Evolutionary conservation across 2,113 vertebrate species (phyloP), one percentile per base, ranked within the genome.

Genomic region (Anolis sagrei): DNA sequence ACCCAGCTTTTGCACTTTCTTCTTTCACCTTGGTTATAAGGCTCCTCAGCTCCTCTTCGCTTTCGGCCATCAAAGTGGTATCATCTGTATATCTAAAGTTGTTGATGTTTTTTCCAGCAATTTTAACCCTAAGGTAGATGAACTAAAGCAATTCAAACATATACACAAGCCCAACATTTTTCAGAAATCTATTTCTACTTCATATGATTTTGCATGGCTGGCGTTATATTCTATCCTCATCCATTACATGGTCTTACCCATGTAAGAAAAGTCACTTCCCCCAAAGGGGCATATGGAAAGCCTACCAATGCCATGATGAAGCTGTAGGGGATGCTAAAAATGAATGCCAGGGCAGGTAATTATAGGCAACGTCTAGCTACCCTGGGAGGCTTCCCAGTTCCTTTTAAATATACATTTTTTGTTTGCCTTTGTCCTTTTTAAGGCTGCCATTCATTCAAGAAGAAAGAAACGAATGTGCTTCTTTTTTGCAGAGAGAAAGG

Each of bases 81-180:
- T n/a, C n/a, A n/a, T n/a, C n/a, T n/a, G n/a, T n/a, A n/a, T n/a
- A n/a, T n/a, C n/a, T n/a, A n/a, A n/a, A n/a, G n/a, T n/a, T n/a
- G n/a, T n/a, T n/a, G n/a, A n/a, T n/a, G n/a, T n/a, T n/a, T n/a
- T n/a, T n/a, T n/a, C n/a, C n/a, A n/a, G n/a, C n/a, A n/a, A n/a
- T n/a, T n/a, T n/a, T n/a, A n/a, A n/a, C n/a, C n/a, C n/a, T n/a
- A n/a, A 13, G 70, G 19, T 88, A 74, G 79, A 82, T 83, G 93
- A 82, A 81, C 75, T 90, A 89, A 93, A 95, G 95, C n/a, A 94
- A 58, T 16, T 4, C 54, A 58, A 13, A 54, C 76, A 84, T 82
- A 81, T 29, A 83, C 21, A 91, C 90, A 51, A 61, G 90, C 74
- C 25, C 82, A 66, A 58, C 62, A 89, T 94, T 91, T 90, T 79